Evolutionary conservation across 92 coral and sea anemone genomes (phyloP).

Genomic region (Pocillopora meandrina): DNA sequence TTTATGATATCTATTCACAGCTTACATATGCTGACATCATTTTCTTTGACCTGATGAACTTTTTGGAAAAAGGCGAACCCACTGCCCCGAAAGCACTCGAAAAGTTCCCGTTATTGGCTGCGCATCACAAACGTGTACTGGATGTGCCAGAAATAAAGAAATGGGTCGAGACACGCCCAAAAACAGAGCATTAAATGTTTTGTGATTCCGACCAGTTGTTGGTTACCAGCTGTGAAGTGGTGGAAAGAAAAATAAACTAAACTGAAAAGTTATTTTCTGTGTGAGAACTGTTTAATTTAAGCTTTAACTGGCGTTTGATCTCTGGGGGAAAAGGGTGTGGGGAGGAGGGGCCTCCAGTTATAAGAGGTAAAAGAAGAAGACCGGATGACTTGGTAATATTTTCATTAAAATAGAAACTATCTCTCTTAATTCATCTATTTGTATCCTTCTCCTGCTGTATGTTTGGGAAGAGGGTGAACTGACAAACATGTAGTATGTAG

Average conservation of each 20-base stretch:
- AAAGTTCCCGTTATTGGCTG: conserved; percentile 28
- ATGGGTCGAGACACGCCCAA: conserved; percentile 13
- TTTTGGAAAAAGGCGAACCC: conserved; percentile 31
- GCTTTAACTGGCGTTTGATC: no score
- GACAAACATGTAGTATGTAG: no score
- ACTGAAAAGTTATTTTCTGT: background rate
- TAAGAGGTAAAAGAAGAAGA: no score
- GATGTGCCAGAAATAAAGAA: conserved; percentile 4
- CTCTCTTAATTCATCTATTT: no score
- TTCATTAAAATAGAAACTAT: no score
- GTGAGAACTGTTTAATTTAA: no score
- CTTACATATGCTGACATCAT: conserved; percentile 57
- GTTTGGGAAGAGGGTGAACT: no score
- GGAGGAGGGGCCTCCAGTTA: no score
- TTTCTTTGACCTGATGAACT: conserved; percentile 52
- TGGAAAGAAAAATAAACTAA: background rate
- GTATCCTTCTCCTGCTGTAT: no score
- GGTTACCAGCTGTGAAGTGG: background rate
- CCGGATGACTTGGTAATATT: no score
- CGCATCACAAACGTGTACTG: conserved; percentile 40
- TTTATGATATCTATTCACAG: background rate
- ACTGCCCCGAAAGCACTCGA: conserved; percentile 37
- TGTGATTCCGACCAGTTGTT: background rate
- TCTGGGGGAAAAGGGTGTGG: no score
- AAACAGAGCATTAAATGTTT: background rate